phyloP scores from a whole-genome alignment of 2,888 invertebrate species.

The Dicyrtomina minuta region DNA sequence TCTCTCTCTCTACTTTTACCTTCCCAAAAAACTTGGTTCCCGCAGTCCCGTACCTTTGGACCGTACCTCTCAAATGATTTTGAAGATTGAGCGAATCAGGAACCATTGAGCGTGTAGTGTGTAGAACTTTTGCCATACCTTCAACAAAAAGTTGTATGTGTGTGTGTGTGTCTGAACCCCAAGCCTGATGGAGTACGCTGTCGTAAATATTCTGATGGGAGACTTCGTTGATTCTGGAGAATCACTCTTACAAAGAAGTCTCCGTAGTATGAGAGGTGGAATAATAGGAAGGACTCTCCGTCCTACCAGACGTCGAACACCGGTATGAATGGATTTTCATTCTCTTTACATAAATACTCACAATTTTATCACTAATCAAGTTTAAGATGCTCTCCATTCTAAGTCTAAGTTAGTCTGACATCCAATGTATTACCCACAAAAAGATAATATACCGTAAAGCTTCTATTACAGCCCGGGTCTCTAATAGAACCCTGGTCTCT shows the following conservation, averaged over 20 bases:
- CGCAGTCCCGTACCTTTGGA: background rate
- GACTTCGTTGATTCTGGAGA: slow-evolving; percentile 46
- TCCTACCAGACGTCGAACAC: slow-evolving; percentile 30
- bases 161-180: background rate
- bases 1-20: no score
- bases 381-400: no score
- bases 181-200: slow-evolving; percentile 58
- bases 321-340: slow-evolving; percentile 17
- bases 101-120: no score
- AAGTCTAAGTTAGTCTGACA: no score
- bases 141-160: slow-evolving; percentile 18
- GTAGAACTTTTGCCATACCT: slow-evolving; percentile 24
- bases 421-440: background rate
- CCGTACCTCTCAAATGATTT: no score
- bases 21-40: slow-evolving; percentile 10
- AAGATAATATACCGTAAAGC: background rate
- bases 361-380: slow-evolving; percentile 2
- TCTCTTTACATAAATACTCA: background rate
- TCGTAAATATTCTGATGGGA: slow-evolving; percentile 58
- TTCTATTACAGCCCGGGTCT: no score
- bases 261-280: slow-evolving; percentile 32
- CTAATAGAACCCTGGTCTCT: no score
- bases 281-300: slow-evolving; percentile 22
- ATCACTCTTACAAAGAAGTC: slow-evolving; percentile 30
- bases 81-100: no score